Percentiles rank a stretch among this genome's conserved stretches.
Conservation (phyloP, 2,888 invertebrate species). For the Ashinkailepas kermadecensis region DNA sequence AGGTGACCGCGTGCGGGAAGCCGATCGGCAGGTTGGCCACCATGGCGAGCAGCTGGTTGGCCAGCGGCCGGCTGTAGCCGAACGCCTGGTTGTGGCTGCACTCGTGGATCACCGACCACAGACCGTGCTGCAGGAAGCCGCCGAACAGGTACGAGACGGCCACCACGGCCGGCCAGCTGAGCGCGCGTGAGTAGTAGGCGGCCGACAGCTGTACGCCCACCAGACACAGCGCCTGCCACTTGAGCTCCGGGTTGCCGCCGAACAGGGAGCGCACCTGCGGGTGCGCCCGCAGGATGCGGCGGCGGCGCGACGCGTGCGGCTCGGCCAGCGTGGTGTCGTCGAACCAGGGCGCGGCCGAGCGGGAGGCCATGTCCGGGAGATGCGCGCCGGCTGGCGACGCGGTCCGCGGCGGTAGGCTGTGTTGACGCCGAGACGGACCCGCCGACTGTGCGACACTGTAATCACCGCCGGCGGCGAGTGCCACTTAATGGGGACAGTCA, state of each 20-base stretch:
- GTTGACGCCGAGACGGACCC: too few species aligned
- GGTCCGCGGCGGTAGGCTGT: too few species aligned
- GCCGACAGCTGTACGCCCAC: constrained; percentile 20
- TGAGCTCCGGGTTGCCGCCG: constrained; percentile 7
- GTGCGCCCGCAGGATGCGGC: not conserved
- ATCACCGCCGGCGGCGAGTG: too few species aligned
- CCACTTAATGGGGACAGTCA: too few species aligned
- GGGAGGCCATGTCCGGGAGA: not conserved
- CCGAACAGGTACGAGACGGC: not conserved
- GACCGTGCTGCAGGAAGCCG: not conserved
- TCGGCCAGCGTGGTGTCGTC: constrained; percentile 3
- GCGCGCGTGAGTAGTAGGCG: not conserved
- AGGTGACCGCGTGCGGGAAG: not conserved
- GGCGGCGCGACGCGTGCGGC: constrained; percentile 14
- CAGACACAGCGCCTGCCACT: constrained; percentile 12
- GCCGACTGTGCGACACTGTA: too few species aligned
- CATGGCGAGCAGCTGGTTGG: constrained; percentile 8
- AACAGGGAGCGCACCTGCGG: not conserved
- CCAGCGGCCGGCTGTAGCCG: not conserved
- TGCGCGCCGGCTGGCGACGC: too few species aligned
- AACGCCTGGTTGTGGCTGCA: constrained; percentile 23
- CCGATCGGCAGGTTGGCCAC: constrained; percentile 6
- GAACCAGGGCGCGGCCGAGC: not conserved
- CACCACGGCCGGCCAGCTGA: not conserved
- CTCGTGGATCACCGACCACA: constrained; percentile 22